A percentile compares a stretch with the other conserved stretches of the same genome.
Evolutionary conservation across 92 coral and sea anemone species (phyloP).

Genomic region (Desmophyllum pertusum): DNA sequence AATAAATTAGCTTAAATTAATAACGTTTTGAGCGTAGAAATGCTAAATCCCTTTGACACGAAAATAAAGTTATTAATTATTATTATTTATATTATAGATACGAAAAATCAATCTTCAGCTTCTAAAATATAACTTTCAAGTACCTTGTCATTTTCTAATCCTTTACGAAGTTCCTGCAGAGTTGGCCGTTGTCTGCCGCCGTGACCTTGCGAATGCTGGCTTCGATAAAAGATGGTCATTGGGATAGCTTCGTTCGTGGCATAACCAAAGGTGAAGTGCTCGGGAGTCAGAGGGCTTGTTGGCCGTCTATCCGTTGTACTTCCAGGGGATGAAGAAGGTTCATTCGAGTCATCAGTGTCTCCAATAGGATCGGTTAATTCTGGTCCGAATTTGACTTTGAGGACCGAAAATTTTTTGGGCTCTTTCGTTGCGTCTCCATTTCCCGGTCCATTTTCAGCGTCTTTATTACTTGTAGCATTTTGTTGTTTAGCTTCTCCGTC

Average conservation of each 20-base stretch:
- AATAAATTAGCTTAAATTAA: too few species aligned
- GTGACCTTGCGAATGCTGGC: constrained; percentile 68
- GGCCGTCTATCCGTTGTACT: not conserved
- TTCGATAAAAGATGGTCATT: constrained; percentile 94
- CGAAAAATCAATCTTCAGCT: too few species aligned
- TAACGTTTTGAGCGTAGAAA: too few species aligned
- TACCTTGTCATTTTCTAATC: constrained; percentile 69
- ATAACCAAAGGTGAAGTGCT: constrained; percentile 77
- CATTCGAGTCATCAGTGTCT: not conserved
- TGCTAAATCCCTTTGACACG: too few species aligned
- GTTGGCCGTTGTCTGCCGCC: constrained; percentile 87
- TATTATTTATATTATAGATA: too few species aligned
- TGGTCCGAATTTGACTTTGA: constrained; percentile 5
- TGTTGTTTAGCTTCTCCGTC: not conserved
- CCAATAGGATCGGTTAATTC: not conserved
- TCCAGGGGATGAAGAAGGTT: not conserved
- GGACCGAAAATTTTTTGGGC: constrained; percentile 28
- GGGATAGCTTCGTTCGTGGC: constrained; percentile 94
- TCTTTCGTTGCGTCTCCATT: constrained; percentile 26
- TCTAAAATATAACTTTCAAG: not conserved
- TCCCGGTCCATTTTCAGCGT: not conserved
- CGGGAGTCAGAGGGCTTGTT: constrained; percentile 64
- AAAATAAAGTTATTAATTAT: too few species aligned
- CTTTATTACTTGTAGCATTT: not conserved
- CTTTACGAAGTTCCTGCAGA: constrained; percentile 85